These are phyloP conservation scores for Paragorgia papillata DNA, from an alignment of 92 coral and sea anemone genomes.

Conservation along the genomic window DNA sequence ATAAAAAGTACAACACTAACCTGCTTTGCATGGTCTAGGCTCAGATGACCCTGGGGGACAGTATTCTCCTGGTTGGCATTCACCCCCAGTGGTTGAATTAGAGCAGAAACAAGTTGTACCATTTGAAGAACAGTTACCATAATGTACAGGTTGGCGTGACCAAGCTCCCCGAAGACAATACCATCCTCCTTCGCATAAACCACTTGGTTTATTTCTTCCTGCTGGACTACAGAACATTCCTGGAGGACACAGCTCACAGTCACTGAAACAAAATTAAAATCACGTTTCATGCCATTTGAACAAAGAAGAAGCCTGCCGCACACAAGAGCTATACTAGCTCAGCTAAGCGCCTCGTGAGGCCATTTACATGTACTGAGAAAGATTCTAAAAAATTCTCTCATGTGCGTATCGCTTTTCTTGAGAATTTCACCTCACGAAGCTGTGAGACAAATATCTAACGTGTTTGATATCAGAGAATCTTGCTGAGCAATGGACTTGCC, in stretches of 20 bases:
- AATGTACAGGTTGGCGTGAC: slow-evolving; percentile 76
- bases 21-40: slow-evolving; percentile 84
- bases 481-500: no score
- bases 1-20: no score
- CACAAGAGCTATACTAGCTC: no score
- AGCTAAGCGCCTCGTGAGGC: no score
- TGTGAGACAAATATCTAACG: no score
- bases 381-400: no score
- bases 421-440: no score
- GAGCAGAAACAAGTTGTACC: slow-evolving; percentile 82
- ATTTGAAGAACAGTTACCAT: slow-evolving; percentile 72
- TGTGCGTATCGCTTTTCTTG: no score
- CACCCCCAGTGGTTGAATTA: slow-evolving; percentile 91
- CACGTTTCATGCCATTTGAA: no score
- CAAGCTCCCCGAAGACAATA: slow-evolving; percentile 87
- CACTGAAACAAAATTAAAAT: slow-evolving; percentile 49
- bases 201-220: slow-evolving; percentile 78
- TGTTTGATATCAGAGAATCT: no score
- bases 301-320: no score
- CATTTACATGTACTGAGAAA: no score
- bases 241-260: slow-evolving; percentile 86
- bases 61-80: slow-evolving; percentile 86
- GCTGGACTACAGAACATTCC: slow-evolving; percentile 82
- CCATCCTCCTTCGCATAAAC: slow-evolving; percentile 85
- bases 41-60: slow-evolving; percentile 89